Percentiles rank a stretch among this genome's conserved stretches.
These are phyloP conservation scores for Sinosuthora webbiana DNA, from an alignment of 2,113 vertebrate species.

Conservation along the genomic window DNA sequence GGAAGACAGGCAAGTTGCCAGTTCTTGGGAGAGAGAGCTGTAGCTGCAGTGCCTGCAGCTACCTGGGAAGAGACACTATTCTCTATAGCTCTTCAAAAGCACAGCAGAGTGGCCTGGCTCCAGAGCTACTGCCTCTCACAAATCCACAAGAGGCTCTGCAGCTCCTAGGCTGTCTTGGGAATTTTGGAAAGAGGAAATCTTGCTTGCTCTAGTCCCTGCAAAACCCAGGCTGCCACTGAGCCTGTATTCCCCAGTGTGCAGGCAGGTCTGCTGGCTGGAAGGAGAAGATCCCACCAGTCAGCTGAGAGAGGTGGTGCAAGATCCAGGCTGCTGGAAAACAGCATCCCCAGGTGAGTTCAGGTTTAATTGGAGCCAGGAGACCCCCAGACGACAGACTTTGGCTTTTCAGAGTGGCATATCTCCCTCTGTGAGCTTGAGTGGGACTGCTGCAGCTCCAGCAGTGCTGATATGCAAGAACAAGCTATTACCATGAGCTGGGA, in stretches of 20 bases:
- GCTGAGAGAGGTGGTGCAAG: not conserved
- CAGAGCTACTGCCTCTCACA: not conserved
- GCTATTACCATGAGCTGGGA: not conserved
- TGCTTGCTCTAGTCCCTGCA: not conserved
- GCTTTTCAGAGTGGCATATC: not conserved
- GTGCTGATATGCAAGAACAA: not conserved
- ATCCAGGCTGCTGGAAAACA: not conserved
- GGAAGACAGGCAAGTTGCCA: not conserved
- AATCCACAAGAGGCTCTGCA: not conserved
- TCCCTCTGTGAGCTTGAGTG: not conserved
- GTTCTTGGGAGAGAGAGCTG: not conserved
- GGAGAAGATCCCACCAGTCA: not conserved
- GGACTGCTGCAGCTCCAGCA: not conserved
- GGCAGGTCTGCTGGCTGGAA: not conserved
- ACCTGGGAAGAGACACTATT: not conserved
- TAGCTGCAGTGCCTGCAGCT: not conserved
- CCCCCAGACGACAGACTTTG: not conserved
- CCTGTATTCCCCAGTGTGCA: fast-evolving
- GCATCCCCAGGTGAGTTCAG: not conserved
- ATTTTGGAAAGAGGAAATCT: not conserved
- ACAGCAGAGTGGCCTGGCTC: not conserved
- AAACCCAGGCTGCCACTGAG: not conserved
- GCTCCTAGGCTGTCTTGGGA: not conserved
- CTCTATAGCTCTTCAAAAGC: not conserved
- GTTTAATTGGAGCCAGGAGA: not conserved